A percentile compares a stretch with the other conserved stretches of the same genome.
Conservation (phyloP, 2,113 vertebrate species). For the Phylloscopus whistleri region DNA sequence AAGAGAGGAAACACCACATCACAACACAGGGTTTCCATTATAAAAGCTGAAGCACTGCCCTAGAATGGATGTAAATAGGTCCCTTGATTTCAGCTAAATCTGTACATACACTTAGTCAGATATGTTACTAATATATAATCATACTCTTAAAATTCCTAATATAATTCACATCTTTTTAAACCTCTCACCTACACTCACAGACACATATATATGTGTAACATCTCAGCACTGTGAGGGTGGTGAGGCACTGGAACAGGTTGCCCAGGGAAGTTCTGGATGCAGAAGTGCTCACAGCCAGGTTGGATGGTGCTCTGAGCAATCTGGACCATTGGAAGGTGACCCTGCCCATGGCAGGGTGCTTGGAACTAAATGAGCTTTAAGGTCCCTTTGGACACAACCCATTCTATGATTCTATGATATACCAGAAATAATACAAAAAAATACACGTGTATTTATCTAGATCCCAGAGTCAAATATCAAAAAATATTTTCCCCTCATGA, state of each 20-base stretch:
- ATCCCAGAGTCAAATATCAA: not conserved
- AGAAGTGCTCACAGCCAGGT: not conserved
- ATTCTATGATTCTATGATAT: not conserved
- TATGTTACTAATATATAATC: not conserved
- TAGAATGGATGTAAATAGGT: not conserved
- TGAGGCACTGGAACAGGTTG: not conserved
- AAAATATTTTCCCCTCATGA: not conserved
- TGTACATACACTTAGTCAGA: not conserved
- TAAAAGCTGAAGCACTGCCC: not conserved
- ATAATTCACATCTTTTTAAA: not conserved
- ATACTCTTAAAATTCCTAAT: not conserved
- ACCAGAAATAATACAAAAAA: not conserved
- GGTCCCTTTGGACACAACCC: not conserved
- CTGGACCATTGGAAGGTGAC: not conserved
- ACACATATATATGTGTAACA: not conserved
- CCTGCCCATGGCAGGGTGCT: not conserved
- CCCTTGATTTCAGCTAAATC: not conserved
- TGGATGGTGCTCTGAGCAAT: not conserved
- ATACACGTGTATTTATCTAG: not conserved
- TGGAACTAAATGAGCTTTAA: not conserved
- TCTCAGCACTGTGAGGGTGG: not conserved
- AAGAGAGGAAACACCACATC: not conserved
- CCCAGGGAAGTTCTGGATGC: not conserved
- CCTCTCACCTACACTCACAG: not conserved
- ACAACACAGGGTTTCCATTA: not conserved